Conservation (phyloP, 2,113 vertebrate genomes). For the Callocephalon fimbriatum region DNA sequence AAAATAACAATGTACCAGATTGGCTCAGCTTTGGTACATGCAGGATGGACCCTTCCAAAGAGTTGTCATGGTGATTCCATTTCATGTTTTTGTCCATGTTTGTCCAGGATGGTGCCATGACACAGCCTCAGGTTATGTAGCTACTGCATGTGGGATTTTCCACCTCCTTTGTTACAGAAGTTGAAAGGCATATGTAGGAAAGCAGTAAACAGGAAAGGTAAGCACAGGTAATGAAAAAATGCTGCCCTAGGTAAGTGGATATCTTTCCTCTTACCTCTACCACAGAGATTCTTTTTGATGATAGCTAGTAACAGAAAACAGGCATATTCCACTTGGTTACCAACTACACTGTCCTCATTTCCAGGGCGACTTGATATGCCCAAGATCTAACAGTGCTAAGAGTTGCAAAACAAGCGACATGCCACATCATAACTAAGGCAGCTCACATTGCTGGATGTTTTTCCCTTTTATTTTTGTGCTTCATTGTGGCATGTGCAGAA, state of each 20-base stretch:
- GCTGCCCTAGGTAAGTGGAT: background rate
- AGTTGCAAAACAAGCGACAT: background rate
- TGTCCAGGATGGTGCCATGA: background rate
- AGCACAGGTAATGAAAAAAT: background rate
- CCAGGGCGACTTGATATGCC: background rate
- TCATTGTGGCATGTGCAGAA: background rate
- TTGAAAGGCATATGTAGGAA: background rate
- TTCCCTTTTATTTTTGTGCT: background rate
- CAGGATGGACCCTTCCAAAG: background rate
- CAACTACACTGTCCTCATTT: background rate
- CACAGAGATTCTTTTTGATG: background rate
- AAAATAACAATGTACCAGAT: background rate
- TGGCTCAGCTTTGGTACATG: background rate
- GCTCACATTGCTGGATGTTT: background rate
- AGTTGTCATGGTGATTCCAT: background rate
- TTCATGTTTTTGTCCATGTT: fast-evolving
- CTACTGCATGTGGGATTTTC: background rate
- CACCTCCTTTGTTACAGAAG: background rate
- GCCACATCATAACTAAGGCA: background rate
- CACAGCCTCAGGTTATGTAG: background rate
- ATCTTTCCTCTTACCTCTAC: background rate
- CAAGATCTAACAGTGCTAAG: background rate
- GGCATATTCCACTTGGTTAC: background rate
- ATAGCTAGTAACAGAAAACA: background rate
- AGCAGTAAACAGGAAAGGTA: background rate